These are phyloP conservation scores for Cylindroiulus punctatus DNA, from an alignment of 2,888 invertebrate species.

Conservation along the genomic window DNA sequence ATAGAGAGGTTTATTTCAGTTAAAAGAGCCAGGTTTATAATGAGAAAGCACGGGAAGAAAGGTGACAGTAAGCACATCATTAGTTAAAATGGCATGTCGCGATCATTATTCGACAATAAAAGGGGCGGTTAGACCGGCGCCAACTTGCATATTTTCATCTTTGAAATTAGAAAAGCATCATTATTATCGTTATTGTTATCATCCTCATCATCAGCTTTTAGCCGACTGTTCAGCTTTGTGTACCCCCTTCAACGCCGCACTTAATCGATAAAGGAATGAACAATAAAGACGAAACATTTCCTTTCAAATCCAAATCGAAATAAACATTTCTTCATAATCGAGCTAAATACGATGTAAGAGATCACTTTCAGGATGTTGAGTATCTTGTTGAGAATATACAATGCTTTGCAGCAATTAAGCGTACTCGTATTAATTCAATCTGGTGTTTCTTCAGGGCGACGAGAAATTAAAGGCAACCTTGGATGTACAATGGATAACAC, in stretches of 20 bases:
- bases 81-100: constrained; percentile 6
- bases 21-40: background rate
- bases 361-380: background rate
- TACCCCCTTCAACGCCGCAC: background rate
- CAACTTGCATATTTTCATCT: constrained; percentile 23
- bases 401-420: background rate
- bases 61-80: constrained; percentile 7
- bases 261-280: constrained; percentile 15
- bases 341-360: background rate
- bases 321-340: background rate
- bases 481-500: too few species aligned
- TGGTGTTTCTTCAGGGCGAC: too few species aligned
- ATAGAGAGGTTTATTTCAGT: background rate
- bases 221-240: background rate
- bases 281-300: constrained; percentile 4
- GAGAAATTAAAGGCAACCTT: too few species aligned
- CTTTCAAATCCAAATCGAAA: background rate
- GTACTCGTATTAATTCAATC: too few species aligned
- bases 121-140: background rate
- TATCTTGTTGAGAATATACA: background rate
- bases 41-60: background rate
- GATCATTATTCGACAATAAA: constrained; percentile 12
- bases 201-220: background rate
- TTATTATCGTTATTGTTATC: background rate
- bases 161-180: background rate